A percentile compares a stretch with the other conserved stretches of the same genome.
phyloP scores from a whole-genome alignment of 2,797 vertebrate species.

The Caiman crocodilus region DNA sequence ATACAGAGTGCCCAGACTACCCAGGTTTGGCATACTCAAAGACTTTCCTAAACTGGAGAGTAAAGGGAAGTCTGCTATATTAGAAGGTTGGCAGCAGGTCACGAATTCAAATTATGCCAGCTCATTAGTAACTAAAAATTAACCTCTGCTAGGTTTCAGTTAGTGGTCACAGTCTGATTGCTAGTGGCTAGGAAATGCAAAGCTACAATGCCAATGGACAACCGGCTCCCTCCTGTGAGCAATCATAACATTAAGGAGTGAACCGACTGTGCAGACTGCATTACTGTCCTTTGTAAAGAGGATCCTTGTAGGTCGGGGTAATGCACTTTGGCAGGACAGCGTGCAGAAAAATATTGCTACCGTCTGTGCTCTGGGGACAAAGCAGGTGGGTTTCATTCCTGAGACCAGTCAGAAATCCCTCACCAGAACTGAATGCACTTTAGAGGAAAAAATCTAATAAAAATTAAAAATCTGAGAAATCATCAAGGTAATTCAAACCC shows the following conservation, averaged over 20 bases:
- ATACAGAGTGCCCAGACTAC: background rate
- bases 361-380: background rate
- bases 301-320: background rate
- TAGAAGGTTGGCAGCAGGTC: background rate
- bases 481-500: constrained; percentile 27
- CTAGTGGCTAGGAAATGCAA: background rate
- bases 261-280: background rate
- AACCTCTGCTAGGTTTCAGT: background rate
- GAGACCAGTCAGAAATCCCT: background rate
- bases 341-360: background rate
- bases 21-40: fast-evolving
- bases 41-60: background rate
- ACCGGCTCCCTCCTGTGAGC: background rate
- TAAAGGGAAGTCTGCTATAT: background rate
- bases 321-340: background rate
- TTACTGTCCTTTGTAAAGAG: background rate
- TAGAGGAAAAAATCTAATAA: background rate
- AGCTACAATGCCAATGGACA: background rate
- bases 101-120: background rate
- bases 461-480: background rate
- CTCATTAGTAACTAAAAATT: background rate
- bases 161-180: background rate
- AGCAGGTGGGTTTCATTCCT: background rate
- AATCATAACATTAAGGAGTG: background rate
- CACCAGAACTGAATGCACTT: background rate